A percentile compares a stretch with the other conserved stretches of the same genome.
Conservation (phyloP, 1,140 invertebrate species). For the Sarcophaga peregrina region DNA sequence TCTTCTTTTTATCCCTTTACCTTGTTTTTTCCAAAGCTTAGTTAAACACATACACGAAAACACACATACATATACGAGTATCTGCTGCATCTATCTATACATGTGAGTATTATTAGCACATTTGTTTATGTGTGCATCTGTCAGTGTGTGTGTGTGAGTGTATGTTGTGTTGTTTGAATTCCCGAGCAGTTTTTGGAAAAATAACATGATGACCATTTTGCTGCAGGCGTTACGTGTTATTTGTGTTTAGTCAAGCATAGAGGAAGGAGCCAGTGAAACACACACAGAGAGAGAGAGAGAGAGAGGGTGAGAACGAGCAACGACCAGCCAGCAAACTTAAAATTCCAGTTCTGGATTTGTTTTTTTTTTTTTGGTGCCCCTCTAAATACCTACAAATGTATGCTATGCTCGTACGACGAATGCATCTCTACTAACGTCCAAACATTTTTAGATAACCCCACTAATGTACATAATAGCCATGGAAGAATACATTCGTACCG, state of each 20-base stretch:
- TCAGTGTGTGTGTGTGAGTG: not conserved
- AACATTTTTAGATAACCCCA: no score
- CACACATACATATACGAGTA: not conserved
- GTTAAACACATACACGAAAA: not conserved
- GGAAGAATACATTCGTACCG: no score
- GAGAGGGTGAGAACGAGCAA: not conserved
- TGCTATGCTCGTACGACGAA: not conserved
- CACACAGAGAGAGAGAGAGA: not conserved
- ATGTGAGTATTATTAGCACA: not conserved
- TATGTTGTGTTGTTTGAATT: not conserved
- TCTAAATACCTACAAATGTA: not conserved
- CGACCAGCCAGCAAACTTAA: not conserved
- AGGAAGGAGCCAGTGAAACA: not conserved
- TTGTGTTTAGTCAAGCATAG: constrained; percentile 16
- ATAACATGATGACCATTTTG: constrained; percentile 35
- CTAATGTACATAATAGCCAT: no score
- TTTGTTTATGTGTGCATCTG: no score
- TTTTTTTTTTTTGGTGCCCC: not conserved
- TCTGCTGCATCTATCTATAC: not conserved
- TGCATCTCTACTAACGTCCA: no score
- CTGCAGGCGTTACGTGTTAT: constrained; percentile 34
- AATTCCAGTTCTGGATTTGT: not conserved
- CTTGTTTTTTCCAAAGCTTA: not conserved
- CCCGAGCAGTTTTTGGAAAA: not conserved
- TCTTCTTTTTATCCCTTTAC: not conserved